These are phyloP conservation scores for Melanostoma scalare DNA, from an alignment of 2,888 invertebrate species.

Conservation along the genomic window DNA sequence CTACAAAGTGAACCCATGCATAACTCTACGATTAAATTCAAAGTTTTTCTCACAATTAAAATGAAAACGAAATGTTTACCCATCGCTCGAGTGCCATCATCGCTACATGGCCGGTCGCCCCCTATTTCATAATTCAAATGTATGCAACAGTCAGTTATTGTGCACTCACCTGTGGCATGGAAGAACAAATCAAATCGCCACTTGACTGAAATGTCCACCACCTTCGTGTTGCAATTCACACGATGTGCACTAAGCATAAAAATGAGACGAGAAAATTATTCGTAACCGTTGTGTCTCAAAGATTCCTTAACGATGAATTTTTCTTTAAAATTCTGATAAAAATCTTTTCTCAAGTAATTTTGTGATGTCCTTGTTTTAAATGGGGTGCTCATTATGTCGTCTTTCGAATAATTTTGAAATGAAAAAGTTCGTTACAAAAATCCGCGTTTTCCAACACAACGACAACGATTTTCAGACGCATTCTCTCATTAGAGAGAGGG, in stretches of 20 bases:
- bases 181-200: constrained; percentile 70
- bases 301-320: constrained; percentile 21
- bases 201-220: constrained; percentile 42
- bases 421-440: constrained; percentile 68
- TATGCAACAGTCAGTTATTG: constrained; percentile 65
- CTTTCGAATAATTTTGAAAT: neutral
- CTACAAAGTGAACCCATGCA: constrained; percentile 48
- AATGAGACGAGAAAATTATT: constrained; percentile 19
- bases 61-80: constrained; percentile 46
- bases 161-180: constrained; percentile 68
- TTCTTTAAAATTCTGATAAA: constrained; percentile 21
- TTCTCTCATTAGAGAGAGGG: neutral
- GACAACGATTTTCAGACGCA: neutral
- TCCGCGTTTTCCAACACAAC: constrained; percentile 29
- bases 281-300: constrained; percentile 35
- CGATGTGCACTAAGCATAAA: constrained; percentile 65
- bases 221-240: constrained; percentile 48
- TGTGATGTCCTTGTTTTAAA: constrained; percentile 37
- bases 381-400: neutral
- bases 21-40: constrained; percentile 52
- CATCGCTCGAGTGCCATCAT: constrained; percentile 39
- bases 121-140: constrained; percentile 25
- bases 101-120: constrained; percentile 23
- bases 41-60: constrained; percentile 63
- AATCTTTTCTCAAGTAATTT: constrained; percentile 53